phyloP scores from a whole-genome alignment of 35 echinoderm and acorn worm genomes.

The Anneissia japonica region DNA sequence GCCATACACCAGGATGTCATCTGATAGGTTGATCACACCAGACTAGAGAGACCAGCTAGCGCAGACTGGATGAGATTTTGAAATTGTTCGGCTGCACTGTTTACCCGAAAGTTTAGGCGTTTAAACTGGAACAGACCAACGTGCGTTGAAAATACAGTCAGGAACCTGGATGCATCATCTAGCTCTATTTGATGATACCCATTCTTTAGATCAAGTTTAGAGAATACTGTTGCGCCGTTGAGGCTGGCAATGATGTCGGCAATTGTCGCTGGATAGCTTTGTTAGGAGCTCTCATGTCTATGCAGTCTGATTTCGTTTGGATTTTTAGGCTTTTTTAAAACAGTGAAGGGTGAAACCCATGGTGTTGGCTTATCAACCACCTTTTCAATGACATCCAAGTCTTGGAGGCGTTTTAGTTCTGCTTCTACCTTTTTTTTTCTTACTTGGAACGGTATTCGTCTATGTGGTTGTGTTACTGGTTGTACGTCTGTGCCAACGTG shows the following conservation, averaged over 20 bases:
- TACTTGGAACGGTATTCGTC: conserved; percentile 57
- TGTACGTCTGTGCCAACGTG: conserved; percentile 31
- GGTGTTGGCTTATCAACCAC: conserved; percentile 8
- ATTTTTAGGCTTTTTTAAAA: conserved; percentile 30
- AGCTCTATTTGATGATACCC: conserved; percentile 69
- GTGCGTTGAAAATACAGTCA: conserved; percentile 71
- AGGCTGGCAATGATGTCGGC: conserved; percentile 47
- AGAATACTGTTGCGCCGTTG: conserved; percentile 18
- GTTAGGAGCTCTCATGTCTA: conserved; percentile 46
- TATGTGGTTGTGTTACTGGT: conserved; percentile 57
- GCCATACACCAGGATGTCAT: conserved; percentile 46
- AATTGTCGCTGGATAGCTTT: conserved; percentile 16
- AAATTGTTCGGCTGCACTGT: conserved; percentile 61
- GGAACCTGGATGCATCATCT: conserved; percentile 41
- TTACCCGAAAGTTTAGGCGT: conserved; percentile 60
- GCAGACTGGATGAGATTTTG: conserved; percentile 46
- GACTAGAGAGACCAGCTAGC: conserved; percentile 8
- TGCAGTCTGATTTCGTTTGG: conserved; percentile 24
- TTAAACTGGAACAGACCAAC: conserved; percentile 54
- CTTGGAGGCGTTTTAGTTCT: conserved; percentile 50
- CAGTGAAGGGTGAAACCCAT: conserved; percentile 35
- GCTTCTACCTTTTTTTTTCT: conserved; percentile 38
- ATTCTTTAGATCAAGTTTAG: conserved; percentile 26
- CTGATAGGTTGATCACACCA: conserved; percentile 59
- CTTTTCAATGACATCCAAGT: conserved; percentile 45